These are phyloP conservation scores for Lamellibrachia satsuma DNA, from an alignment of 2,888 invertebrate species.

Conservation along the genomic window DNA sequence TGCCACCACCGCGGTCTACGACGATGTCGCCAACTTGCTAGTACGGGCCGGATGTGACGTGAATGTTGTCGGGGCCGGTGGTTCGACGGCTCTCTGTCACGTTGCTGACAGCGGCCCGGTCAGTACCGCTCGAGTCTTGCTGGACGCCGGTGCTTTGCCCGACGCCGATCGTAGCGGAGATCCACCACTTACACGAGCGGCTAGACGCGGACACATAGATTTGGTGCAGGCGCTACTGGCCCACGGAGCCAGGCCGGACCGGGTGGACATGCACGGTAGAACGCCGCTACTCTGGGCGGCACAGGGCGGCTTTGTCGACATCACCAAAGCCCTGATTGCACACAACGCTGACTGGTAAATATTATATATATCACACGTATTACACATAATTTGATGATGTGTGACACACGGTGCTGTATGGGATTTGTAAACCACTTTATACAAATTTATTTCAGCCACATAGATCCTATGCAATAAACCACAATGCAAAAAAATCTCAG, in stretches of 20 bases:
- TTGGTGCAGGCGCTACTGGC: constrained; percentile 31
- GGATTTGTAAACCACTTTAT: too few relatives aligned
- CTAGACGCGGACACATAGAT: constrained; percentile 31
- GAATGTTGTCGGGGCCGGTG: constrained; percentile 24
- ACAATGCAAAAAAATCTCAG: too few relatives aligned
- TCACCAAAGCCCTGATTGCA: constrained; percentile 30
- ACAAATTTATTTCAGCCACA: too few relatives aligned
- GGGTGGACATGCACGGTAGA: constrained; percentile 29
- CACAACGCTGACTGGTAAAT: constrained; percentile 28
- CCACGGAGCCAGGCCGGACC: constrained; percentile 27
- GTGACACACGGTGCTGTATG: background rate
- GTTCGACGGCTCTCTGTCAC: constrained; percentile 28
- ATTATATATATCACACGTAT: background rate
- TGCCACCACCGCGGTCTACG: background rate
- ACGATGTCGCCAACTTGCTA: constrained; percentile 10
- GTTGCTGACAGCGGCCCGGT: constrained; percentile 26
- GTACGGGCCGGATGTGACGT: constrained; percentile 24
- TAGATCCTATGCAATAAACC: too few relatives aligned
- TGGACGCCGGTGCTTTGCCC: constrained; percentile 31
- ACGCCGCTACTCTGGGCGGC: constrained; percentile 38
- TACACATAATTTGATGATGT: background rate
- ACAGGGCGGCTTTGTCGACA: constrained; percentile 30
- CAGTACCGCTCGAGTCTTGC: constrained; percentile 22
- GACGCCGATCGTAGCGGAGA: constrained; percentile 26
- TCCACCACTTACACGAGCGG: constrained; percentile 37